These are phyloP conservation scores for Erynnis tages DNA, from an alignment of 2,888 invertebrate species.

Conservation along the genomic window DNA sequence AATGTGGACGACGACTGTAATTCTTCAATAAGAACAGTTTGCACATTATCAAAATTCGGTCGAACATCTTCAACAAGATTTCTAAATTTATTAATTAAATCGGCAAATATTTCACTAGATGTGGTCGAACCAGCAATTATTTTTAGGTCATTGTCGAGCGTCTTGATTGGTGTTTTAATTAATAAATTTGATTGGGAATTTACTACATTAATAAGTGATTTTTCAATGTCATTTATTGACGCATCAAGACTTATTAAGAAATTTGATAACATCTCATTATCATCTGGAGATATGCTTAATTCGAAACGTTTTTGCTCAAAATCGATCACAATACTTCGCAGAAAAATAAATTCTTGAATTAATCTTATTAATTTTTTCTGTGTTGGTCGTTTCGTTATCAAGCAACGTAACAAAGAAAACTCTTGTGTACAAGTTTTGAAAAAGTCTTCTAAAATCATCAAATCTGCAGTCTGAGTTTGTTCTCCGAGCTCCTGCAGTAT, in stretches of 20 bases:
- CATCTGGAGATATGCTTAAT: conserved; percentile 46
- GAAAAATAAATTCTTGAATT: conserved; percentile 56
- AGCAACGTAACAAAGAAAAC: conserved; percentile 54
- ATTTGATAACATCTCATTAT: conserved; percentile 43
- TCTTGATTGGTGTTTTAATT: conserved; percentile 46
- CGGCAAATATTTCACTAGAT: conserved; percentile 30
- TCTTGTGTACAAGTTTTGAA: conserved; percentile 58
- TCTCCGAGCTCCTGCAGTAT: conserved; percentile 50
- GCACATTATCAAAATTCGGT: conserved; percentile 37
- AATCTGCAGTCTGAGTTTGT: conserved; percentile 49
- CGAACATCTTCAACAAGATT: conserved; percentile 34
- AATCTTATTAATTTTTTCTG: conserved; percentile 64
- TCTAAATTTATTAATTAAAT: conserved; percentile 31
- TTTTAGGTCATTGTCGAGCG: conserved; percentile 40
- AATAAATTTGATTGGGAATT: conserved; percentile 51
- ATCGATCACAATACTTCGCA: conserved; percentile 48
- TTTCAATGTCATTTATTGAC: conserved; percentile 49
- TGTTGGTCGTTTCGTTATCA: conserved; percentile 53
- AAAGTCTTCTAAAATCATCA: conserved; percentile 58
- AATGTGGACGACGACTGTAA: conserved; percentile 17
- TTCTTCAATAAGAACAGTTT: conserved; percentile 27
- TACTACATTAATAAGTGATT: conserved; percentile 50
- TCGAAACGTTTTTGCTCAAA: conserved; percentile 48
- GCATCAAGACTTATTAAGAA: conserved; percentile 53
- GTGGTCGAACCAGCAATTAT: conserved; percentile 27